Percentiles rank a stretch among this genome's conserved stretches.
Conservation (phyloP, 1,140 invertebrate species). For the Protaetia brevitarsis region DNA sequence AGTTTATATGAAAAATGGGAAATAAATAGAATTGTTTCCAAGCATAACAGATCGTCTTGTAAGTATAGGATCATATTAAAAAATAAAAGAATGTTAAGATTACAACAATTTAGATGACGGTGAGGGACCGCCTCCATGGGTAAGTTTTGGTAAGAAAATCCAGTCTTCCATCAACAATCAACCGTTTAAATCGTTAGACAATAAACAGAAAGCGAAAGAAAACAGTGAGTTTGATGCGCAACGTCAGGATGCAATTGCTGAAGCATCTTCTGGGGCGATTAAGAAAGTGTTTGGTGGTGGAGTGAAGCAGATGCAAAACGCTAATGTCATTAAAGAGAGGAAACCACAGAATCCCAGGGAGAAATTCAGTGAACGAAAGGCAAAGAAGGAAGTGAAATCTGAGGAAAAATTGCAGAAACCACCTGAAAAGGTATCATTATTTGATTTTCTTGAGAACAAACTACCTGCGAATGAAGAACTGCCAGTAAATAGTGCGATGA, state of each 20-base stretch:
- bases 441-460: constrained; percentile 84
- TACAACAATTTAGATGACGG: constrained; percentile 21
- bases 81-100: neutral
- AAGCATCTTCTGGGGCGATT: constrained; percentile 72
- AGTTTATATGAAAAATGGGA: constrained; percentile 87
- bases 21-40: constrained; percentile 73
- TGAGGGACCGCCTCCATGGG: constrained; percentile 62
- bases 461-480: constrained; percentile 55
- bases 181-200: constrained; percentile 67
- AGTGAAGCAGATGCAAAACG: constrained; percentile 53
- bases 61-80: too few species aligned
- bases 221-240: constrained; percentile 83
- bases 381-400: constrained; percentile 45
- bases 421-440: constrained; percentile 78
- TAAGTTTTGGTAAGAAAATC: constrained; percentile 82
- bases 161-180: constrained; percentile 57
- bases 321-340: constrained; percentile 45
- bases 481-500: neutral
- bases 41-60: constrained; percentile 58
- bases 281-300: constrained; percentile 77
- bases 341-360: constrained; percentile 47
- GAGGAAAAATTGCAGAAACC: constrained; percentile 65
- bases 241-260: constrained; percentile 81
- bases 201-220: constrained; percentile 63
- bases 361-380: constrained; percentile 46